Evolutionary conservation across 2,888 invertebrate species (phyloP).

Genomic region (Dasysyrphus albostriatus): DNA sequence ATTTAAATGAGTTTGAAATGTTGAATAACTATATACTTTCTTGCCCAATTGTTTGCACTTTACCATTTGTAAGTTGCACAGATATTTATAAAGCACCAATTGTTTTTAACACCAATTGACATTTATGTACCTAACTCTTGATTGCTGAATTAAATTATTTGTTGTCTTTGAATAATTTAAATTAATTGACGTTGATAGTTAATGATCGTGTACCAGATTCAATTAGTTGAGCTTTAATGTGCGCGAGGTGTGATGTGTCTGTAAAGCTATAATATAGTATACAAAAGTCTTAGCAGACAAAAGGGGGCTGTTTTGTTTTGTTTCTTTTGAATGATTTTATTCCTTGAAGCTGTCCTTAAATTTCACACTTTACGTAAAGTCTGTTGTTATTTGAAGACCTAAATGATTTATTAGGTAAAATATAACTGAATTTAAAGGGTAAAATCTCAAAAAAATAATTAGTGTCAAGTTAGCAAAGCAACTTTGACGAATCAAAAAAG

Average conservation of each 20-base stretch:
- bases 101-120: background rate
- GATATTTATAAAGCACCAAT: background rate
- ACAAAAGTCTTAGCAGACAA: background rate
- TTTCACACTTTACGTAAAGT: too few species aligned
- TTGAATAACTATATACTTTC: background rate
- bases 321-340: background rate
- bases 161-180: constrained; percentile 54
- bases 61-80: background rate
- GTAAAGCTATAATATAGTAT: background rate
- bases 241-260: constrained; percentile 26
- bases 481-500: too few species aligned
- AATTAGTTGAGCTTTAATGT: constrained; percentile 38
- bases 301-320: background rate
- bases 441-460: too few species aligned
- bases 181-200: constrained; percentile 58
- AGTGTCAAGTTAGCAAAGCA: too few species aligned
- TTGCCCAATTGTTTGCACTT: constrained; percentile 10
- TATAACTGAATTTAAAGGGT: too few species aligned
- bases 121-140: constrained; percentile 19
- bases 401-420: too few species aligned
- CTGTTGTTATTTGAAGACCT: too few species aligned
- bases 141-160: constrained; percentile 44
- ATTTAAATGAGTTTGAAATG: too few species aligned
- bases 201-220: constrained; percentile 64
- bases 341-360: background rate